These are phyloP conservation scores for Yponomeuta cagnagella DNA, from an alignment of 2,888 invertebrate species.

Conservation along the genomic window DNA sequence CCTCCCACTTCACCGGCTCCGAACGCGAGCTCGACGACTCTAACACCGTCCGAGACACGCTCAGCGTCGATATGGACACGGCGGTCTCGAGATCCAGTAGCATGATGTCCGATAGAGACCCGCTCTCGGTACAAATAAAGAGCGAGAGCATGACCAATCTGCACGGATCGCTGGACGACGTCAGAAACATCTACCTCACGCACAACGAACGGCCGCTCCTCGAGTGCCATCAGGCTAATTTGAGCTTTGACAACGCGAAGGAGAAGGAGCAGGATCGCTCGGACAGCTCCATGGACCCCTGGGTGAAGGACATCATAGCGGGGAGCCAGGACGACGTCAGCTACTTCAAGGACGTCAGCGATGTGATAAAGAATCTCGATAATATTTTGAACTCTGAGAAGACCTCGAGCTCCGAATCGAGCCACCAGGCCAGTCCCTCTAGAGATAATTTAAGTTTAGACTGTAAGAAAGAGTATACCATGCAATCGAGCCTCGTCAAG, in stretches of 20 bases:
- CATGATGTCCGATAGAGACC: slow-evolving; percentile 62
- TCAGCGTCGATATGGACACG: slow-evolving; percentile 53
- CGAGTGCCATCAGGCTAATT: slow-evolving; percentile 63
- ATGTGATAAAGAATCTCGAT: slow-evolving; percentile 79
- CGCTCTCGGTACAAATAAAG: slow-evolving; percentile 54
- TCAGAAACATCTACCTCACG: slow-evolving; percentile 64
- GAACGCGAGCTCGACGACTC: slow-evolving; percentile 39
- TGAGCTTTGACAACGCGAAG: slow-evolving; percentile 43
- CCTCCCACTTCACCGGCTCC: slow-evolving; percentile 49
- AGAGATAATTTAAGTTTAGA: slow-evolving; percentile 66
- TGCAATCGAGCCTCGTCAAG: slow-evolving; percentile 62
- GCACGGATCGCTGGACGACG: slow-evolving; percentile 81
- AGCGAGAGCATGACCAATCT: slow-evolving; percentile 79
- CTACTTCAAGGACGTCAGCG: slow-evolving; percentile 77
- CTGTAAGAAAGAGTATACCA: slow-evolving; percentile 62
- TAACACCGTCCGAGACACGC: slow-evolving; percentile 43
- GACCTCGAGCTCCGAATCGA: slow-evolving; percentile 76
- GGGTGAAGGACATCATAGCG: slow-evolving; percentile 76
- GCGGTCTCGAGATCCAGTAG: slow-evolving; percentile 61
- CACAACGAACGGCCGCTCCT: slow-evolving; percentile 58
- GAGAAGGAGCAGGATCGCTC: slow-evolving; percentile 55
- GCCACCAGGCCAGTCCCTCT: slow-evolving; percentile 72
- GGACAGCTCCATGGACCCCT: slow-evolving; percentile 72
- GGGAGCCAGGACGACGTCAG: slow-evolving; percentile 77
- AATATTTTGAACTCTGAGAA: slow-evolving; percentile 78